Percentiles rank a stretch among this genome's conserved stretches.
phyloP scores from a whole-genome alignment of 2,113 vertebrate genomes.

The Phoenicopterus ruber region DNA sequence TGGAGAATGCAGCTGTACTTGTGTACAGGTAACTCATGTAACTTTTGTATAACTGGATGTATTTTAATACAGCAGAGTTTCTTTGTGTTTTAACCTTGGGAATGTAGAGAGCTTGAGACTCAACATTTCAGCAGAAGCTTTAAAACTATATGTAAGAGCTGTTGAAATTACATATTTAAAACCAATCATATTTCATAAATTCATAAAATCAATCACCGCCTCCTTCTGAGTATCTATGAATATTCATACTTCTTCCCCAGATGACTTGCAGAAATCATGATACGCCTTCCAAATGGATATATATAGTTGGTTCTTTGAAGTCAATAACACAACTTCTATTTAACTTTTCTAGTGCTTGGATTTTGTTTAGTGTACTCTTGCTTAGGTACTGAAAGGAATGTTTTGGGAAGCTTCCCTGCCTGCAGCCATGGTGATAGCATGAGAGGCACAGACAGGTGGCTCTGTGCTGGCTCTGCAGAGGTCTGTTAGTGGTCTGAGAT shows the following conservation, averaged over 20 bases:
- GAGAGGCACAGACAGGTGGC: background rate
- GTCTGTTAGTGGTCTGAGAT: accelerated
- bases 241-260: background rate
- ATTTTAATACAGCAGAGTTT: background rate
- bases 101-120: background rate
- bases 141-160: background rate
- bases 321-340: background rate
- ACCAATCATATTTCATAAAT: background rate
- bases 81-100: background rate
- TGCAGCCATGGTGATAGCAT: background rate
- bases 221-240: background rate
- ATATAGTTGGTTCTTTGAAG: background rate
- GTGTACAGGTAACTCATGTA: background rate
- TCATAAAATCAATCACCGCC: background rate
- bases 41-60: accelerated
- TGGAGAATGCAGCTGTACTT: background rate
- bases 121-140: background rate
- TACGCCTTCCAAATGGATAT: background rate
- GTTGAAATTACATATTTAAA: background rate
- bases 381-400: background rate
- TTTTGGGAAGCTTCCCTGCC: background rate
- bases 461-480: background rate
- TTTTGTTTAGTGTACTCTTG: background rate
- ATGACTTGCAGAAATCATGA: background rate
- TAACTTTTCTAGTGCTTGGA: background rate